These are phyloP conservation scores for Drosophila dives DNA, from an alignment of 2,888 invertebrate species.

Conservation along the genomic window DNA sequence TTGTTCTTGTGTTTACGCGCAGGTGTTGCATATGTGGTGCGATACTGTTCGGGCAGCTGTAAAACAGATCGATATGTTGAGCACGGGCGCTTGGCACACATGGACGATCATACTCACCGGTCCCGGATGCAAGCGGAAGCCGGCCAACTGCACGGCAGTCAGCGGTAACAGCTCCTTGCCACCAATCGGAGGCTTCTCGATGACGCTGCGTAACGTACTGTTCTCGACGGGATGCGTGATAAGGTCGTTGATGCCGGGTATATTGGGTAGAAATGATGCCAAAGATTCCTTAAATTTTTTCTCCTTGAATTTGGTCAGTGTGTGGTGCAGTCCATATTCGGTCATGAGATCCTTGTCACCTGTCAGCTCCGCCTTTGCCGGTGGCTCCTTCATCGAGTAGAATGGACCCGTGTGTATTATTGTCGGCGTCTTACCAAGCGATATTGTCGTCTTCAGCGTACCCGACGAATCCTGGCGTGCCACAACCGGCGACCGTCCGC, in stretches of 20 bases:
- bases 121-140: constrained; percentile 97
- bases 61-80: constrained; percentile 9
- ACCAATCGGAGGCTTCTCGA: constrained; percentile 97
- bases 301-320: constrained; percentile 98
- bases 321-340: constrained; percentile 97
- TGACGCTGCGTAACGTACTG: constrained; percentile 96
- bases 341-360: constrained; percentile 99
- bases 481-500: constrained; percentile 97
- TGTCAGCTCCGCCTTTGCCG: constrained; percentile 96
- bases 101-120: constrained; percentile 85
- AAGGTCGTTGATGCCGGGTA: constrained; percentile 97
- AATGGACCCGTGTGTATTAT: constrained; percentile 99
- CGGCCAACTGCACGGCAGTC: constrained; percentile 94
- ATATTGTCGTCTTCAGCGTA: constrained; percentile 98
- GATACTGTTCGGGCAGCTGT: constrained; percentile 96
- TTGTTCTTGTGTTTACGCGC: constrained; percentile 97
- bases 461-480: constrained; percentile 98
- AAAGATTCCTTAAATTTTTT: constrained; percentile 97
- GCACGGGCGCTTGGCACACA: background rate
- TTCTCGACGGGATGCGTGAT: constrained; percentile 92
- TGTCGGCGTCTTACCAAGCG: constrained; percentile 97
- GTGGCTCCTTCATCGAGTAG: constrained; percentile 98
- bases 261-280: constrained; percentile 96
- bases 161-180: constrained; percentile 95
- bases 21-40: constrained; percentile 95